Conservation (phyloP, 2,888 invertebrate genomes). For the Silvanus unidentatus region DNA sequence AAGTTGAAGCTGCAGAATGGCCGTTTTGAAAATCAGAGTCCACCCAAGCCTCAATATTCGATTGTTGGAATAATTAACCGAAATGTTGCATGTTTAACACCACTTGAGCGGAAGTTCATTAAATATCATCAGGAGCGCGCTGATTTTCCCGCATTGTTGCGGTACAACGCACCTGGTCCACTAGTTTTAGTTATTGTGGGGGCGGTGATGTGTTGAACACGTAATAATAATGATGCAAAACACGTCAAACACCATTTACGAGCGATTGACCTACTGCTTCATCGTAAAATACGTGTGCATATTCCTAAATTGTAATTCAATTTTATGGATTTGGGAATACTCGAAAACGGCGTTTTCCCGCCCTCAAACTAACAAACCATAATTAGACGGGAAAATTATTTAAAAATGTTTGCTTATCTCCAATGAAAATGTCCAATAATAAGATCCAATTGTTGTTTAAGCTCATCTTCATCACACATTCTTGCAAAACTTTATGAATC, state of each 20-base stretch:
- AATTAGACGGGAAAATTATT: too few relatives aligned
- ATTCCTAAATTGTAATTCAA: constrained; percentile 17
- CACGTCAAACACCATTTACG: constrained; percentile 25
- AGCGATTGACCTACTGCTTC: constrained; percentile 18
- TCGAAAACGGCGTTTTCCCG: too few relatives aligned
- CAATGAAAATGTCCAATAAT: too few relatives aligned
- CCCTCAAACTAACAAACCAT: too few relatives aligned
- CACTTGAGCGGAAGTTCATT: constrained; percentile 21
- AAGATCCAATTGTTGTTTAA: too few relatives aligned
- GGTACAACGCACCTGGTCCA: constrained; percentile 17
- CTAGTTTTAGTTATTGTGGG: constrained; percentile 13
- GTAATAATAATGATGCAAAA: constrained; percentile 20
- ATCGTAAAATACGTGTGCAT: constrained; percentile 18
- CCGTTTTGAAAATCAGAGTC: too few relatives aligned
- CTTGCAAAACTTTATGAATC: too few relatives aligned
- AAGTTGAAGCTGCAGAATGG: too few relatives aligned
- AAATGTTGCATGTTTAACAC: constrained; percentile 25
- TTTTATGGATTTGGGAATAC: constrained; percentile 11
- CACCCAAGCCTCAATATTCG: too few relatives aligned
- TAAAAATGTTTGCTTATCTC: too few relatives aligned
- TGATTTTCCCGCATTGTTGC: constrained; percentile 18
- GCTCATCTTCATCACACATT: too few relatives aligned
- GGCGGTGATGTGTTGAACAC: constrained; percentile 10
- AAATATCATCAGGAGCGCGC: constrained; percentile 23
- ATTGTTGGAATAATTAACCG: constrained; percentile 11